A percentile compares a stretch with the other conserved stretches of the same genome.
phyloP scores from a whole-genome alignment of 2,888 invertebrate genomes.

The Spatulosminthurus flaviceps region DNA sequence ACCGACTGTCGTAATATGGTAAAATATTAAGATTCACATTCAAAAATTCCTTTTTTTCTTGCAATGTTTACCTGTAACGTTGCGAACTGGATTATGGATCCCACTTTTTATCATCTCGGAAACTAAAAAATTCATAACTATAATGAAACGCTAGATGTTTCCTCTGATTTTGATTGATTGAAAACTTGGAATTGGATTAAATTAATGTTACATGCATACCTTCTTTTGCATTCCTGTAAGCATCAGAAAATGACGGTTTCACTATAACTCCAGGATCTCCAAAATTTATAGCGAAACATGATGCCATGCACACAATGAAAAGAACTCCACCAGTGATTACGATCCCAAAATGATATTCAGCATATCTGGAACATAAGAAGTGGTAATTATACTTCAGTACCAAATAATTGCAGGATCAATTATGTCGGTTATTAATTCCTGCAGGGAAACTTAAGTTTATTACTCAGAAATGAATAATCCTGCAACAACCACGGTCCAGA shows the following conservation, averaged over 20 bases:
- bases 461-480: conserved; percentile 53
- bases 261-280: conserved; percentile 55
- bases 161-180: no score
- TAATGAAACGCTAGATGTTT: no score
- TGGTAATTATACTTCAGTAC: no score
- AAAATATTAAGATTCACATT: no score
- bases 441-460: not conserved
- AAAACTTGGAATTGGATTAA: not conserved
- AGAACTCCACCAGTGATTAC: conserved; percentile 35
- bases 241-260: conserved; percentile 50
- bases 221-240: conserved; percentile 48
- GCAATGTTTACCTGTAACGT: conserved; percentile 31
- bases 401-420: no score
- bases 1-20: conserved; percentile 26
- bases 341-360: conserved; percentile 36
- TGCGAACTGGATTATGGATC: conserved; percentile 32
- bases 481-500: conserved; percentile 49
- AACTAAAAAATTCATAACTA: not conserved
- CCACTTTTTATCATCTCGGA: conserved; percentile 34
- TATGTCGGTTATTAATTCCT: no score
- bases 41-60: no score
- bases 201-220: conserved; percentile 21
- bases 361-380: conserved; percentile 37
- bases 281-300: conserved; percentile 52
- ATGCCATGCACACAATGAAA: conserved; percentile 38